phyloP scores from a whole-genome alignment of 2,888 invertebrate genomes.

The Brenthis ino region DNA sequence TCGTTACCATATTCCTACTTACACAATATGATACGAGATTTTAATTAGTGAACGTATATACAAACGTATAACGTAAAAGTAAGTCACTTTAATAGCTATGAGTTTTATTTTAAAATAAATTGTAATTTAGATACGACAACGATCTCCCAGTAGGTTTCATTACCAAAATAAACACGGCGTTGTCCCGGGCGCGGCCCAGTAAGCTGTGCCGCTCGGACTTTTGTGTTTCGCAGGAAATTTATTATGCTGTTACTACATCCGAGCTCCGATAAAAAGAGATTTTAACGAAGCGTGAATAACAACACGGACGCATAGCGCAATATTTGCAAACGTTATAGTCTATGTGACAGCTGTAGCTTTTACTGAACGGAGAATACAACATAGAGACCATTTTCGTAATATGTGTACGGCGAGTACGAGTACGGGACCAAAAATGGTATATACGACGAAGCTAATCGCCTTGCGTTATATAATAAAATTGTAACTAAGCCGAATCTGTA shows the following conservation, averaged over 20 bases:
- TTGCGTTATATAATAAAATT: not conserved
- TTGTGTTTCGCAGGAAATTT: conserved; percentile 11
- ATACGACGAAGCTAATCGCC: not conserved
- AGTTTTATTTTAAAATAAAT: not conserved
- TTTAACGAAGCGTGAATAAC: conserved; percentile 15
- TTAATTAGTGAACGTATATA: not conserved
- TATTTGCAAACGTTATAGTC: not conserved
- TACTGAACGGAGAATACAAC: not conserved
- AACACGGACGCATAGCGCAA: not conserved
- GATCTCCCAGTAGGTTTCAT: not conserved
- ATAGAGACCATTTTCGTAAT: not conserved
- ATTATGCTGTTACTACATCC: conserved; percentile 5
- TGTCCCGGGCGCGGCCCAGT: conserved; percentile 1
- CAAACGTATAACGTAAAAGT: too few relatives aligned
- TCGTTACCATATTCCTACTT: conserved; percentile 3
- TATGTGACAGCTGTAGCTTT: not conserved
- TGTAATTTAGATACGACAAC: not conserved
- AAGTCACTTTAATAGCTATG: too few relatives aligned
- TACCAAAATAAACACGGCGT: conserved; percentile 10
- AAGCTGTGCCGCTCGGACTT: not conserved
- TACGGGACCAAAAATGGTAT: not conserved
- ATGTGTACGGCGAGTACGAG: not conserved
- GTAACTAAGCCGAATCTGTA: too few relatives aligned
- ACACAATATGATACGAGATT: not conserved
- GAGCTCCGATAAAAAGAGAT: conserved; percentile 15